Conservation (phyloP, 2,888 invertebrate genomes). For the Esperia sulphurella region DNA sequence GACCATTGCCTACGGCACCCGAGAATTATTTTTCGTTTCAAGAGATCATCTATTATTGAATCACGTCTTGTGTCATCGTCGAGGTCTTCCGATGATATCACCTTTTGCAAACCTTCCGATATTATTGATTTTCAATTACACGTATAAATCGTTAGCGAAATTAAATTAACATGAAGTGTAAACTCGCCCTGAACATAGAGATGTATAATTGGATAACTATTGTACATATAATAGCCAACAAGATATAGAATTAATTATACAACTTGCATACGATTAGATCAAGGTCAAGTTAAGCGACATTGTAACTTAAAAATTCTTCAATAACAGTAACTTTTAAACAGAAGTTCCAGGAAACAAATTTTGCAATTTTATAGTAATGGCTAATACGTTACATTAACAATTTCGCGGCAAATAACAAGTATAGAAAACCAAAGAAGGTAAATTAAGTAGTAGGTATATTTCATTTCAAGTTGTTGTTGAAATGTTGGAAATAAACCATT, state of each 20-base stretch:
- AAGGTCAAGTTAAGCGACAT: conserved; percentile 1
- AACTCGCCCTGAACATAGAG: neutral
- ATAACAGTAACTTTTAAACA: conserved; percentile 1
- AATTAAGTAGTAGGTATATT: no score
- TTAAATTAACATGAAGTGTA: neutral
- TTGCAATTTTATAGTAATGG: no score
- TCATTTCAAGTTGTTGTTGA: no score
- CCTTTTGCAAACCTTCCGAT: conserved; percentile 46
- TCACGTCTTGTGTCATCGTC: conserved; percentile 58
- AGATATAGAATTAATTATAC: conserved; percentile 5
- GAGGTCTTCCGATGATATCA: conserved; percentile 63
- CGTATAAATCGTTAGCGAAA: neutral
- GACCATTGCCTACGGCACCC: conserved; percentile 18
- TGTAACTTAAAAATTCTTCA: conserved; percentile 3
- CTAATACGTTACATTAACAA: no score
- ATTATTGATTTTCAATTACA: conserved; percentile 36
- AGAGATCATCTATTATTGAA: conserved; percentile 39
- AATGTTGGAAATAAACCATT: neutral
- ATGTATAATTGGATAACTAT: neutral
- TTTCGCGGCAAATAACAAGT: no score
- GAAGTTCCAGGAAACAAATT: no score
- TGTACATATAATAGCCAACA: neutral
- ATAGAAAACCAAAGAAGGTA: no score
- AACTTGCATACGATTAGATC: conserved; percentile 2
- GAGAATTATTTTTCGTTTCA: conserved; percentile 21